These are phyloP conservation scores for Drosophila biarmipes DNA, from an alignment of 1,140 invertebrate species.

Conservation along the genomic window DNA sequence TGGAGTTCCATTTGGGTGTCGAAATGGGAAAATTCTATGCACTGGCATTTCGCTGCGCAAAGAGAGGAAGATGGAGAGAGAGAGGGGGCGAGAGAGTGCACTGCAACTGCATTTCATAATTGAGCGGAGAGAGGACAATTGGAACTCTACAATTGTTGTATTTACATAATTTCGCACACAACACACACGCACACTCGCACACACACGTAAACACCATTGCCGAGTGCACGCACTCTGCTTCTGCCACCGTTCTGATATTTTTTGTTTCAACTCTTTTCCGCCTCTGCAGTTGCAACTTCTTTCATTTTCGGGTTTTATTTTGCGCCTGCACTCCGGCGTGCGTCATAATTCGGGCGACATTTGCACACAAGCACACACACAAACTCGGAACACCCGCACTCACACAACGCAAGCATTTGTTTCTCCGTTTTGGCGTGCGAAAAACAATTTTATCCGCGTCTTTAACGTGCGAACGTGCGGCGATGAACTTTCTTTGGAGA, in stretches of 20 bases:
- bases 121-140: slow-evolving; percentile 60
- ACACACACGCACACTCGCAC: slow-evolving; percentile 15
- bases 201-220: slow-evolving; percentile 34
- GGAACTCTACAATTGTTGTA: slow-evolving; percentile 66
- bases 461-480: no score
- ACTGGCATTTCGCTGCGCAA: slow-evolving; percentile 48
- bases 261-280: slow-evolving; percentile 30
- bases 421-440: slow-evolving; percentile 56
- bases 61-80: background rate
- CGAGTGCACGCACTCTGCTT: slow-evolving; percentile 67
- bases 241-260: slow-evolving; percentile 33
- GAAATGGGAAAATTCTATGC: slow-evolving; percentile 42
- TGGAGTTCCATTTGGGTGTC: background rate
- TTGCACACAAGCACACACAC: slow-evolving; percentile 52
- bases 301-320: slow-evolving; percentile 32
- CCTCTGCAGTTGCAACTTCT: slow-evolving; percentile 29
- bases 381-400: slow-evolving; percentile 35
- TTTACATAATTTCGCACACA: slow-evolving; percentile 77
- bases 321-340: slow-evolving; percentile 51
- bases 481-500: no score
- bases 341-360: slow-evolving; percentile 72
- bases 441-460: slow-evolving; percentile 31
- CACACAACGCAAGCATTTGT: slow-evolving; percentile 60
- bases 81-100: slow-evolving; percentile 10
- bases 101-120: slow-evolving; percentile 50